Evolutionary conservation across 1,140 invertebrate genomes (phyloP).

Genomic region (Elysia chlorotica): DNA sequence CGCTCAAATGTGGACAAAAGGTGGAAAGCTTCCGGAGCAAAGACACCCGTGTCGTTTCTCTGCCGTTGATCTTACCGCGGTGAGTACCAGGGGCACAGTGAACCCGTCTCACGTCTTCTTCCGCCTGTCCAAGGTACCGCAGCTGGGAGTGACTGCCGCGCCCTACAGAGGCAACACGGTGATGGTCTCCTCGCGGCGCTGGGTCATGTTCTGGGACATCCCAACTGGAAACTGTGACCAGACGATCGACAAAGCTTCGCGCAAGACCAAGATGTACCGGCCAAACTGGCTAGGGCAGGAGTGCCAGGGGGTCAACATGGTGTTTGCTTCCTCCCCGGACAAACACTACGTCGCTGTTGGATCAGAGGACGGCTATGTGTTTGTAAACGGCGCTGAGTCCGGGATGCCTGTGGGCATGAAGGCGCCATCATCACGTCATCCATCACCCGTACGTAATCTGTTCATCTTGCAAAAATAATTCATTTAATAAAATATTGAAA

Average conservation of each 20-base stretch:
- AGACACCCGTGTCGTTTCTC: conserved; percentile 35
- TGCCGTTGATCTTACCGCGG: conserved; percentile 39
- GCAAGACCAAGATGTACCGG: conserved; percentile 42
- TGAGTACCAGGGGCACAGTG: too few relatives aligned
- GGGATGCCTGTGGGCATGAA: conserved; percentile 38
- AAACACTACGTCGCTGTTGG: conserved; percentile 35
- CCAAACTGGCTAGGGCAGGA: conserved; percentile 32
- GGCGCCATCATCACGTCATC: conserved; percentile 41
- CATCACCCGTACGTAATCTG: conserved; percentile 33
- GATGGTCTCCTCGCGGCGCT: conserved; percentile 35
- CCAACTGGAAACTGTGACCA: conserved; percentile 50
- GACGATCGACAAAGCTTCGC: conserved; percentile 29
- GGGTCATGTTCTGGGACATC: conserved; percentile 48
- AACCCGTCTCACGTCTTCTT: conserved; percentile 34
- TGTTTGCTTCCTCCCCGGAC: conserved; percentile 24
- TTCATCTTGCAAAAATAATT: neutral
- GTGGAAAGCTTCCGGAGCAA: conserved; percentile 30
- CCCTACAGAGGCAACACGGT: conserved; percentile 39
- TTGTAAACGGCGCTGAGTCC: conserved; percentile 36
- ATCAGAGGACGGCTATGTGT: conserved; percentile 49
- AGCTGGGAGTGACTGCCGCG: conserved; percentile 34
- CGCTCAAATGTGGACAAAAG: conserved; percentile 39
- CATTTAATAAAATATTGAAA: neutral
- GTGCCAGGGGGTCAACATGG: conserved; percentile 28
- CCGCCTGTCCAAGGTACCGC: conserved; percentile 42